These are phyloP conservation scores for Clivina fossor DNA, from an alignment of 2,888 invertebrate genomes.

Conservation along the genomic window DNA sequence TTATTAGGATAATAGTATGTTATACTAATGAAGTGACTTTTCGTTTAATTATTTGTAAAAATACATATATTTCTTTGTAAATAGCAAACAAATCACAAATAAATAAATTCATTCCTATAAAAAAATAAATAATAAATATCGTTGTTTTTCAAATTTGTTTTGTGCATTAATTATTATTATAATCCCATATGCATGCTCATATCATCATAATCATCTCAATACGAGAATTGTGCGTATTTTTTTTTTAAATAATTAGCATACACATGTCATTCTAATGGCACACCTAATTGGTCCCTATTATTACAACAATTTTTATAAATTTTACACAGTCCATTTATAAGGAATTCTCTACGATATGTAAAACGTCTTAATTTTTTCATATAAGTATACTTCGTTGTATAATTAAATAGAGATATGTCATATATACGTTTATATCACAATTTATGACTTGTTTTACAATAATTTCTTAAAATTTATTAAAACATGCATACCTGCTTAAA, in stretches of 20 bases:
- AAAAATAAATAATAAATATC: constrained; percentile 20
- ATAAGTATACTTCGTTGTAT: constrained; percentile 17
- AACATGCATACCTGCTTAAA: too few relatives aligned
- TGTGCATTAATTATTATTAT: constrained; percentile 21
- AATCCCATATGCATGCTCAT: constrained; percentile 26
- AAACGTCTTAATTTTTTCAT: not conserved
- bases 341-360: constrained; percentile 21
- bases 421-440: too few relatives aligned
- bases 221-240: constrained; percentile 23
- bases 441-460: too few relatives aligned
- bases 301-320: constrained; percentile 18
- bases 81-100: constrained; percentile 30
- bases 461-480: too few relatives aligned
- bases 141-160: constrained; percentile 9
- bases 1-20: constrained; percentile 2
- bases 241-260: too few relatives aligned
- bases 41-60: constrained; percentile 24
- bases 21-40: constrained; percentile 4
- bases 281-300: constrained; percentile 28
- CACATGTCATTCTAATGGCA: constrained; percentile 29
- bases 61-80: constrained; percentile 31
- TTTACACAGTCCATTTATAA: too few relatives aligned
- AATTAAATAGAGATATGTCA: too few relatives aligned
- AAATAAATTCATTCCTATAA: constrained; percentile 33
- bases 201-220: too few relatives aligned